Evolutionary conservation across 2,797 vertebrate species (phyloP).

Genomic region (Tiaroga cobitis): DNA sequence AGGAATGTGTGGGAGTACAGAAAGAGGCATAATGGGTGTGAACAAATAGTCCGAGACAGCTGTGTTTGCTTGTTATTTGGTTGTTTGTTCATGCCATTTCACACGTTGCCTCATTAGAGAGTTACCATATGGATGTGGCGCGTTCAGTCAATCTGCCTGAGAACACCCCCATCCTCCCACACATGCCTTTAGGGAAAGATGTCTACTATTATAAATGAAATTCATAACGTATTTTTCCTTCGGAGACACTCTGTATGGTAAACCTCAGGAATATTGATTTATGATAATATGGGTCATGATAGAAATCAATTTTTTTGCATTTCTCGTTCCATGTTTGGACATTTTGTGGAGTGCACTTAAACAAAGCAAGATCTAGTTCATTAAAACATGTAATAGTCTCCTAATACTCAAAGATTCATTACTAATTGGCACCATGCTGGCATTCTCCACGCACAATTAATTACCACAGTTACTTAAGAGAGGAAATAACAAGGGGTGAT

Average conservation of each 20-base stretch:
- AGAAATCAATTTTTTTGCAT: background rate
- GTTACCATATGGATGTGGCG: conserved; percentile 66
- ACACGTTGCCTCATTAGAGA: conserved; percentile 68
- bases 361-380: background rate
- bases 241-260: background rate
- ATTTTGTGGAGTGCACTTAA: background rate
- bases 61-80: conserved; percentile 57
- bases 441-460: conserved; percentile 10
- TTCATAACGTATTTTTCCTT: conserved; percentile 2
- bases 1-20: conserved; percentile 36
- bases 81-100: conserved; percentile 69
- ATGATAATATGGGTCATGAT: conserved; percentile 16
- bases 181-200: conserved; percentile 45
- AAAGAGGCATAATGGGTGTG: conserved; percentile 20
- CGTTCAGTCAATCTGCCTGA: conserved; percentile 66
- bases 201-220: conserved; percentile 21
- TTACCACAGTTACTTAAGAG: conserved; percentile 23
- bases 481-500: conserved; percentile 25
- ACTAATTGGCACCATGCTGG: background rate
- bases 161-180: conserved; percentile 40
- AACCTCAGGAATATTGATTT: conserved; percentile 10
- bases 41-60: conserved; percentile 30
- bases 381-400: conserved; percentile 5
- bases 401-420: conserved; percentile 1
- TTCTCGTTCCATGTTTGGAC: background rate